A percentile compares a stretch with the other conserved stretches of the same genome.
These are phyloP conservation scores for Micromussa lordhowensis DNA, from an alignment of 92 coral and sea anemone species.

Conservation along the genomic window DNA sequence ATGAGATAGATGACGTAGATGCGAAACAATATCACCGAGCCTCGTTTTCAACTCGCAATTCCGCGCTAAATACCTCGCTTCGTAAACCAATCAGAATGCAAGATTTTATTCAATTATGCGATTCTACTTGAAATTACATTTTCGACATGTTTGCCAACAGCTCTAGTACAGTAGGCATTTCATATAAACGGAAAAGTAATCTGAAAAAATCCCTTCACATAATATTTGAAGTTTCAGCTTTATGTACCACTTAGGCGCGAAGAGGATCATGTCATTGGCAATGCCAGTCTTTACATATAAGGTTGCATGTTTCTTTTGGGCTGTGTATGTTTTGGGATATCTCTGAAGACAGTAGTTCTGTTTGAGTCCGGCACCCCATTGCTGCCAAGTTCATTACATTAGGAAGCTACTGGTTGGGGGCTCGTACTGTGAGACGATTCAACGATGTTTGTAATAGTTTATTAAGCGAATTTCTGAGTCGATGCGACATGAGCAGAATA, in stretches of 20 bases:
- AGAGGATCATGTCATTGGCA: too few species aligned
- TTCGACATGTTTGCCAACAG: neutral
- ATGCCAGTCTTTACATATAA: neutral
- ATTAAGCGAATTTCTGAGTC: neutral
- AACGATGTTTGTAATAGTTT: neutral
- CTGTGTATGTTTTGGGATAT: neutral
- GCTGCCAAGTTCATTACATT: neutral
- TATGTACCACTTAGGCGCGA: too few species aligned
- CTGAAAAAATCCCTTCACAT: neutral
- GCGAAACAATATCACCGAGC: too few species aligned
- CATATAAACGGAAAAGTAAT: neutral
- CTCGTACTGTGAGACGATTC: neutral
- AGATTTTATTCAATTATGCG: too few species aligned
- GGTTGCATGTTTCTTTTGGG: neutral
- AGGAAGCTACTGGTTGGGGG: neutral
- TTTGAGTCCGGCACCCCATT: neutral
- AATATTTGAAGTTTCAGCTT: neutral
- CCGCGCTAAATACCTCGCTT: too few species aligned
- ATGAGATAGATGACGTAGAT: too few species aligned
- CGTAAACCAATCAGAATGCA: too few species aligned
- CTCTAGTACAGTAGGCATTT: neutral
- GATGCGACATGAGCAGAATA: neutral
- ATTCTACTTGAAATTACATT: too few species aligned
- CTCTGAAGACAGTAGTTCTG: neutral
- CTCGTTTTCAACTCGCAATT: too few species aligned